Evolutionary conservation across 2,888 invertebrate genomes (phyloP), one percentile per base, ranked within the genome.

Genomic region (Zygothrica quintamaculata): DNA sequence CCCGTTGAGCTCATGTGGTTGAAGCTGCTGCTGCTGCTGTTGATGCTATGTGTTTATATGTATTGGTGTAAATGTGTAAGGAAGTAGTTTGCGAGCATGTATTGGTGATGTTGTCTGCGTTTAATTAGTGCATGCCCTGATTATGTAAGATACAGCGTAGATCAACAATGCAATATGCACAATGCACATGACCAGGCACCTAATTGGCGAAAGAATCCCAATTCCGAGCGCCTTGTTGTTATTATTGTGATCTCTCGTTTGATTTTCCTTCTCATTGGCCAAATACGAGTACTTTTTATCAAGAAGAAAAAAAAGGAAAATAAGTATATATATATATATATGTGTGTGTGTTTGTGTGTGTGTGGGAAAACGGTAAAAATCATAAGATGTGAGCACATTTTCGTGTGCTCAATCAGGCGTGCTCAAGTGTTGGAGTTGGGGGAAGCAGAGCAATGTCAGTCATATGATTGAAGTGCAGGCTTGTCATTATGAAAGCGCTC

Each of bases 391-490:
- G 46, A 55, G 26, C 52, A 60, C 73, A 69, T 46, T 66, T 66
- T 53, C 15, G 40, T 58, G 55, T 77, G 82, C 55, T 68, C 84
- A 80, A 85, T 85, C 88, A 86, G 76, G 67, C 80, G 88, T 80
- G 86, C 62, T 43, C 65, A 87, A 85, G 88, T 80, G 84, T n/a
- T n/a, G n/a, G n/a, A n/a, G n/a, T n/a, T n/a, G n/a, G n/a, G n/a
- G n/a, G 64, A 48, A 57, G 29, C 58, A 34, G 69, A 53, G 26
- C 11, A 25, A 62, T 69, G 74, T 65, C 74, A 81, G 62, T 69
- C 74, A 66, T 68, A 66, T 67, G 86, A 79, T 79, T 80, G 79
- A 85, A 82, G 88, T 85, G 84, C 87, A 85, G 86, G 65, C 66
- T 36, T 40, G 73, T 67, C 73, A 64, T 75, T 77, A 48, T 51